phyloP scores from a whole-genome alignment of 1,140 invertebrate genomes.

The Diorhabda elongata region DNA sequence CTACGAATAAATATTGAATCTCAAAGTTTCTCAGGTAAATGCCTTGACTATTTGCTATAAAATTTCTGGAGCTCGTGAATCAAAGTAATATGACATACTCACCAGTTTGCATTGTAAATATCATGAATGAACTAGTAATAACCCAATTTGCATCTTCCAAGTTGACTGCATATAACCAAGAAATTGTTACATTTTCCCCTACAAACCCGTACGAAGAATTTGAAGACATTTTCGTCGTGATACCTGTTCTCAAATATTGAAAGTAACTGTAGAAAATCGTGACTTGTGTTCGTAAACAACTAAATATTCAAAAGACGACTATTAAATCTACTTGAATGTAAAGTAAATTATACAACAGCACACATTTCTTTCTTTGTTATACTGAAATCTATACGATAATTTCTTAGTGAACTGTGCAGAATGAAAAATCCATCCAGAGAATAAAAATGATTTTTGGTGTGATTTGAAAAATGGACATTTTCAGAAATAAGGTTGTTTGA shows the following conservation, averaged over 20 bases:
- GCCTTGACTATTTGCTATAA: too few species aligned
- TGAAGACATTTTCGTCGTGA: background rate
- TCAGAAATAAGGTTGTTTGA: too few species aligned
- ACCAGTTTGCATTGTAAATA: conserved; percentile 97
- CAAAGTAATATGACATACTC: conserved; percentile 28
- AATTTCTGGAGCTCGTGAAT: too few species aligned
- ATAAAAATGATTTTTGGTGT: too few species aligned
- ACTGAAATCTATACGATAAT: too few species aligned
- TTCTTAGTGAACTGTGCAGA: too few species aligned
- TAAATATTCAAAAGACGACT: background rate
- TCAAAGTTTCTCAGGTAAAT: too few species aligned
- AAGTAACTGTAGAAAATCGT: background rate
- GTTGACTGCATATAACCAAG: conserved; percentile 52
- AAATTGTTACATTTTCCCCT: conserved; percentile 24
- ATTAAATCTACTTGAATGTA: background rate
- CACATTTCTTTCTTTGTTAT: too few species aligned
- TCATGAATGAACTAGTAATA: conserved; percentile 88
- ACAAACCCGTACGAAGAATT: background rate
- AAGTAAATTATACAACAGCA: too few species aligned
- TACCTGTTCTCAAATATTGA: background rate
- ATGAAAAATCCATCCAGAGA: too few species aligned
- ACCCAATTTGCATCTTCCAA: conserved; percentile 90
- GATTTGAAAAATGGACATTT: too few species aligned
- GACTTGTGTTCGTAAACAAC: background rate
- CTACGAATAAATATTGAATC: too few species aligned